Base-by-base conservation (phyloP, 2,888 invertebrate species). In the Mimumesa dahlbomi region DNA sequence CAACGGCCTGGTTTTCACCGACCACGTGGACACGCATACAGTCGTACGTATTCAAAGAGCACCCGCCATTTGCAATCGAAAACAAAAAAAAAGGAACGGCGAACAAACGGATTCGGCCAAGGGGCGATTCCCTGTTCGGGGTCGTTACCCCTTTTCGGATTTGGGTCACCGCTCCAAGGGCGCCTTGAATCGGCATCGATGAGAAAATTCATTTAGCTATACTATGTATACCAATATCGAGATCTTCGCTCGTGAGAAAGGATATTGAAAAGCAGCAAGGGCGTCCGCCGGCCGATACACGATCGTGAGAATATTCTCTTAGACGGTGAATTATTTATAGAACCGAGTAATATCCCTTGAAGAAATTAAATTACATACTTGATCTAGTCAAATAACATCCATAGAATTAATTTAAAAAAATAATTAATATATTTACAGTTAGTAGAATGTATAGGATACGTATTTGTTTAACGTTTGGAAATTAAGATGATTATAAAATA, bases 131-230 rank as follows among this genome's bases (percentile, higher is more conserved):
- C 70, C 74, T 69, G 76, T 77, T 66, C 83, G 84, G 86, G 88
- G 88, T 89, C 87, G 88, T 88, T 89, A 88, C 72, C 85, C 87
- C 85, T 79, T 83, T 85, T 82, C 57, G 76, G 79, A 88, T 86
- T 87, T 85, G 78, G 88, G 88, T 87, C 83, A 87, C 79, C 74
- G 79, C 71, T 81, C 73, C 65, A 62, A 76, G 71, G 72, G 71
- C 72, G 76, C 54, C n/a, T 63, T 68, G 62, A 73, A 71, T 64
- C 54, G 61, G 49, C 67, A 69, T 75, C 61, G 73, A 75, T 77
- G 76, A 65, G 75, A 84, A 79, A 79, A 77, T 75, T 80, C 56
- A 49, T 63, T 64, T 42, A 45, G 11, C 42, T 25, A 25, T 25
- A 25, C 25, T 7, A 25, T 7, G 4, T 29, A 18, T 36, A 52